Evolutionary conservation across 2,888 invertebrate species (phyloP), one percentile per base, ranked within the genome.

Genomic region (Hypena proboscidalis): DNA sequence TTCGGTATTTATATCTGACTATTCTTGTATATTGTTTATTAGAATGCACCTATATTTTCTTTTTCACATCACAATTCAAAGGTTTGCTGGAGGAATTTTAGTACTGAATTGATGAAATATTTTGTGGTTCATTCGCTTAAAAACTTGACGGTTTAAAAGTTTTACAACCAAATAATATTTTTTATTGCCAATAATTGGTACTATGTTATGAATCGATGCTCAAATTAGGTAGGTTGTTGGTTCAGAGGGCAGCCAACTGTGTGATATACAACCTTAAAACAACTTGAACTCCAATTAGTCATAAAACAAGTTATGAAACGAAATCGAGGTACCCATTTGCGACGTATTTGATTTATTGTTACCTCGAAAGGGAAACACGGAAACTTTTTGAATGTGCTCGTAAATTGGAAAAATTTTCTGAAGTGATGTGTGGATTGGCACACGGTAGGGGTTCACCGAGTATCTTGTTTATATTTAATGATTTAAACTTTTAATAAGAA

Each of bases 281-380:
- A 58, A 69, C 41, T 69, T 57, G 31, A 54, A 60, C 53, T 57
- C 47, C 60, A 59, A 63, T 63, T 67, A 67, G 57, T 51, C 44
- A 59, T 50, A 54, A 59, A 63, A 63, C 48, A 48, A 31, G 55
- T 48, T 41, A 45, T 44, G 22, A 42, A 49, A 42, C 30, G 46
- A 49, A n/a, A 51, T 53, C 35, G 47, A 52, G 36, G 48, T 48
- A 33, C 40, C 34, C 31, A 44, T 39, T 51, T 44, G 39, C 39
- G 41, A 59, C 37, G 35, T 22, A 35, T 47, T 44, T 64, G 46
- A 59, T 49, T 52, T 50, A 56, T 47, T 34, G 38, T 19, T 26
- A 42, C 39, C 29, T 35, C 30, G 22, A 32, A 37, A 26, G 17
- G 36, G 17, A 50, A 50, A 30, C 31, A 26, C 19, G 14, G 30